phyloP scores from a whole-genome alignment of 2,797 vertebrate species.

The Sciaenops ocellatus region DNA sequence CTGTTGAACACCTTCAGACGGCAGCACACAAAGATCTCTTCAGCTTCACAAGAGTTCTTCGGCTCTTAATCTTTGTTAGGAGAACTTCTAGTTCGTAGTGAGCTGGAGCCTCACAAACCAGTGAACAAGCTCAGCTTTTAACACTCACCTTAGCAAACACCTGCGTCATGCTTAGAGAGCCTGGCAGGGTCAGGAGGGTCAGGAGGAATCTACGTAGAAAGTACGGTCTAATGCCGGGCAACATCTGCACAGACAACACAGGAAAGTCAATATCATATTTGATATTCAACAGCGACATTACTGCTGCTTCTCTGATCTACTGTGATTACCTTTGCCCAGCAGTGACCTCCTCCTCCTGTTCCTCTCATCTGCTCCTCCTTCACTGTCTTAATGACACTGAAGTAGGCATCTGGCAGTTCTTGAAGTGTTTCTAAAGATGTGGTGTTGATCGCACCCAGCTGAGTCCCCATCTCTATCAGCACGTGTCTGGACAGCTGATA shows the following conservation, averaged over 20 bases:
- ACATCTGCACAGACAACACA: conserved; percentile 25
- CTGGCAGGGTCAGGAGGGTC: conserved; percentile 77
- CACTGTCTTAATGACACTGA: conserved; percentile 33
- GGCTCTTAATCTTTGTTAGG: too few relatives aligned
- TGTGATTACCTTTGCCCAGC: conserved; percentile 62
- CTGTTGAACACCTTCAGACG: conserved; percentile 31
- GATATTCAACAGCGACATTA: background rate
- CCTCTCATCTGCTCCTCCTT: background rate
- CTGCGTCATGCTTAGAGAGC: conserved; percentile 54
- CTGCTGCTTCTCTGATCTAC: background rate
- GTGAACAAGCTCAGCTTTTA: background rate
- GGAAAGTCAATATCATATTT: background rate
- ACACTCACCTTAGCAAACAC: conserved; percentile 79
- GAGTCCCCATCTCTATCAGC: conserved; percentile 60
- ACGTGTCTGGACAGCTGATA: background rate
- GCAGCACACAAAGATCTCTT: background rate
- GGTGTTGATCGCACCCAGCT: conserved; percentile 62
- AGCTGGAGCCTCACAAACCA: too few relatives aligned
- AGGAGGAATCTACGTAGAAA: conserved; percentile 74
- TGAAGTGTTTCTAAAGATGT: background rate
- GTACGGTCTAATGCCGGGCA: conserved; percentile 32
- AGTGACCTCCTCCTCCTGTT: accelerated
- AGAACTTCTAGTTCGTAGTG: too few relatives aligned
- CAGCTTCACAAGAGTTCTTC: background rate
- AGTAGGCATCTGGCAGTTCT: conserved; percentile 58